A percentile compares a stretch with the other conserved stretches of the same genome.
Evolutionary conservation across 2,113 vertebrate genomes (phyloP).

Genomic region (Myotis davidii): DNA sequence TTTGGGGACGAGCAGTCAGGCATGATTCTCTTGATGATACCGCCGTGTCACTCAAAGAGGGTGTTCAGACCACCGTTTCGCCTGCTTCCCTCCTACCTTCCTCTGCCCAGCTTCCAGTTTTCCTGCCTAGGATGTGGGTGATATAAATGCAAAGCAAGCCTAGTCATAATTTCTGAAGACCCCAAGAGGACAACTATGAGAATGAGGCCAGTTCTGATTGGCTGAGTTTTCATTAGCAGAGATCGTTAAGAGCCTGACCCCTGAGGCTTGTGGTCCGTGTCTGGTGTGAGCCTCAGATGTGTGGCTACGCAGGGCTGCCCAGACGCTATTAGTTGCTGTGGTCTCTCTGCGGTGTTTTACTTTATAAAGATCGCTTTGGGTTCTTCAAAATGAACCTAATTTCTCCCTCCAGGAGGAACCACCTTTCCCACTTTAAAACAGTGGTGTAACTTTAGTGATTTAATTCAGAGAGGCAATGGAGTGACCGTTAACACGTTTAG

Average conservation of each 20-base stretch:
- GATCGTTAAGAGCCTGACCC: not conserved
- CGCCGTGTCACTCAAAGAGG: not conserved
- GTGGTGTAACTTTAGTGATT: constrained; percentile 2
- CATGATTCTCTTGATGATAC: not conserved
- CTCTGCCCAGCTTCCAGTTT: not conserved
- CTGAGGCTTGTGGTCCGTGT: not conserved
- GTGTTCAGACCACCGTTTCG: not conserved
- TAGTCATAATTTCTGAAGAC: constrained; percentile 38
- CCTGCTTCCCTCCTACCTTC: not conserved
- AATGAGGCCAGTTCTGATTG: constrained; percentile 59
- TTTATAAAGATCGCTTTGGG: constrained; percentile 44
- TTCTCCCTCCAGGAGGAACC: constrained; percentile 32
- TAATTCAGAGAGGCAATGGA: constrained; percentile 38
- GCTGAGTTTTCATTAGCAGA: constrained; percentile 64
- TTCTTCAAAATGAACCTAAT: constrained; percentile 30
- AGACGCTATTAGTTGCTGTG: not conserved
- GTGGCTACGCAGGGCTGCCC: not conserved
- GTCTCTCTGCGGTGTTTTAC: not conserved
- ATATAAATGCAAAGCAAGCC: constrained; percentile 60
- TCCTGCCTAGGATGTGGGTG: not conserved
- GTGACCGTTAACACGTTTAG: constrained; percentile 23
- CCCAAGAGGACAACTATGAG: constrained; percentile 40
- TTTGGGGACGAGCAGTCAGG: not conserved
- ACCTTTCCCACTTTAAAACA: constrained; percentile 53
- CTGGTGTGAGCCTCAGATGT: not conserved